Evolutionary conservation across 2,797 vertebrate genomes (phyloP).

Genomic region (Manis pentadactyla): DNA sequence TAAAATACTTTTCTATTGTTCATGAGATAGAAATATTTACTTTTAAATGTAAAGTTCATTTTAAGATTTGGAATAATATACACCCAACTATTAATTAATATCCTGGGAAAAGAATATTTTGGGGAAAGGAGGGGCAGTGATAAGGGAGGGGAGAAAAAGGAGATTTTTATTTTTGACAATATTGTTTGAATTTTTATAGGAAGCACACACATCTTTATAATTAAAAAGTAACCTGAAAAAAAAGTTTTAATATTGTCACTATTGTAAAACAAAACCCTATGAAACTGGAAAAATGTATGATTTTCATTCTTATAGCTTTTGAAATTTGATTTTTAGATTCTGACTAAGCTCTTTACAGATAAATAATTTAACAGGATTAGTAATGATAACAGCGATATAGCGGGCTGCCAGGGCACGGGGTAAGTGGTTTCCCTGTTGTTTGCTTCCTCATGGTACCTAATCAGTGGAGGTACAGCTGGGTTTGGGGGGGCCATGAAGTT

Average conservation of each 20-base stretch:
- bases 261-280: not conserved
- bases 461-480: not conserved
- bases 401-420: not conserved
- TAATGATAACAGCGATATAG: not conserved
- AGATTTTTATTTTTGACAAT: not conserved
- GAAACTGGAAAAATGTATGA: not conserved
- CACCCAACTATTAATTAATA: not conserved
- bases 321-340: not conserved
- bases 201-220: not conserved
- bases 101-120: not conserved
- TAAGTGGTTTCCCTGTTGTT: not conserved
- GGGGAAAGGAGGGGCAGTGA: not conserved
- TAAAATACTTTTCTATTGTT: not conserved
- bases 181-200: not conserved
- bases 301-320: not conserved
- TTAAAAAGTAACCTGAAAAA: not conserved
- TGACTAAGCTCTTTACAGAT: not conserved
- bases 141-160: not conserved
- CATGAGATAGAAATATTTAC: not conserved
- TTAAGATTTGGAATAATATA: not conserved
- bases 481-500: not conserved
- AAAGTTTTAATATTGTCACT: not conserved
- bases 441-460: not conserved
- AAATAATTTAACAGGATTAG: not conserved
- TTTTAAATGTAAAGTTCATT: constrained; percentile 44